A percentile compares a stretch with the other conserved stretches of the same genome.
Conservation (phyloP, 2,888 invertebrate species). For the Drepana falcataria region DNA sequence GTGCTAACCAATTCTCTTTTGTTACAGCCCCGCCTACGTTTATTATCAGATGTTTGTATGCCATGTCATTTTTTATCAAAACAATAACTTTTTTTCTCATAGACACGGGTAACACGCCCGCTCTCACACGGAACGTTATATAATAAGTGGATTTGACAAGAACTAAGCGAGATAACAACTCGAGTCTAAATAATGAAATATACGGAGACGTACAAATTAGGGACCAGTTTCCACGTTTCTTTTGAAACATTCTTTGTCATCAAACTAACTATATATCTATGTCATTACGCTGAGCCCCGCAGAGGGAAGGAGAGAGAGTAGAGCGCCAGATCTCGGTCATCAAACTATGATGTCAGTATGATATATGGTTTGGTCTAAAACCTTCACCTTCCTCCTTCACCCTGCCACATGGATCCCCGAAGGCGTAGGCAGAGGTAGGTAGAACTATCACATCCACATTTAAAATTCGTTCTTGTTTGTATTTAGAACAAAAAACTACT, state of each 20-base stretch:
- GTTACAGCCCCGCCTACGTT: conserved; percentile 67
- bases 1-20: conserved; percentile 75
- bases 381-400: no score
- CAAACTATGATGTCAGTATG: no score
- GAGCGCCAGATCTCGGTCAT: no score
- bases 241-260: conserved; percentile 6
- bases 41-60: conserved; percentile 74
- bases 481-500: no score
- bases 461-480: no score
- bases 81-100: conserved; percentile 64
- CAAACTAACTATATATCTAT: background rate
- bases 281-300: no score
- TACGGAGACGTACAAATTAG: conserved; percentile 51
- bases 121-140: conserved; percentile 44
- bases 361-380: no score
- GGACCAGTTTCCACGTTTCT: conserved; percentile 5
- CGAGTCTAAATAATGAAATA: conserved; percentile 43
- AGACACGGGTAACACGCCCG: conserved; percentile 42
- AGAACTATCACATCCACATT: no score
- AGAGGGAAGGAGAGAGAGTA: no score
- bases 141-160: conserved; percentile 56
- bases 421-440: no score
- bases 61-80: conserved; percentile 78
- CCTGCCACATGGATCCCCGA: no score
- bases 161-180: conserved; percentile 33